phyloP scores from a whole-genome alignment of 1,140 invertebrate species.

The Pseudomyrmex gracilis region DNA sequence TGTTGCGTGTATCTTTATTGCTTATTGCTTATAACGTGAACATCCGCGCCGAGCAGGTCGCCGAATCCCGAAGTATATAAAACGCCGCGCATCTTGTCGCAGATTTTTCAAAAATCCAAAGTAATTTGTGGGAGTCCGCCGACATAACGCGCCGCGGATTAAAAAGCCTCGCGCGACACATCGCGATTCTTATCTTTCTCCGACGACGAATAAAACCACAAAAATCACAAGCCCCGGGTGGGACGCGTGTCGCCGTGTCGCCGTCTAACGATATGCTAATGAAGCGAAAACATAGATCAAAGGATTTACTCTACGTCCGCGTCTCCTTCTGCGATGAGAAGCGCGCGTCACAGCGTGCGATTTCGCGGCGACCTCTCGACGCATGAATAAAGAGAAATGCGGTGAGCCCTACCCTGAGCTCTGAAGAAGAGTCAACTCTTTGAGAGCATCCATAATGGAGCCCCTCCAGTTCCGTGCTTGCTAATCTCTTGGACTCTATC shows the following conservation, averaged over 20 bases:
- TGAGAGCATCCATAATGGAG: conserved; percentile 7
- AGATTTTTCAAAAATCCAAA: not conserved
- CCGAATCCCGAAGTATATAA: conserved; percentile 13
- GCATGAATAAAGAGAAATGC: conserved; percentile 51
- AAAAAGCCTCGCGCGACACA: not conserved
- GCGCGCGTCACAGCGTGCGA: conserved; percentile 7
- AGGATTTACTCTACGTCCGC: conserved; percentile 22
- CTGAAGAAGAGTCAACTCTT: conserved; percentile 8
- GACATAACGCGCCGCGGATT: not conserved
- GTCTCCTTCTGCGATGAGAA: not conserved
- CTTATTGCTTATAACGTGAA: conserved; percentile 80
- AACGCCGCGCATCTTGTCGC: conserved; percentile 18
- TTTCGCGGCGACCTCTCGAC: conserved; percentile 41
- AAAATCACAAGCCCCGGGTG: not conserved
- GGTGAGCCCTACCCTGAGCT: conserved; percentile 19
- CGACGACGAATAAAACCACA: conserved; percentile 26
- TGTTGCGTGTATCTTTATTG: conserved; percentile 78
- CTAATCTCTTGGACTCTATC: not conserved
- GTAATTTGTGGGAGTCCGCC: not conserved
- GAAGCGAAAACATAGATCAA: conserved; percentile 40
- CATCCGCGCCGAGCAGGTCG: conserved; percentile 26
- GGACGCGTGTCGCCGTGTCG: not conserved
- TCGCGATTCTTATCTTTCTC: conserved; percentile 17
- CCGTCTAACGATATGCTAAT: conserved; percentile 35
- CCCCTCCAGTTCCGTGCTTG: not conserved